Evolutionary conservation across 2,113 vertebrate genomes (phyloP), one percentile per base, ranked within the genome.

Genomic region (Orycteropus afer): DNA sequence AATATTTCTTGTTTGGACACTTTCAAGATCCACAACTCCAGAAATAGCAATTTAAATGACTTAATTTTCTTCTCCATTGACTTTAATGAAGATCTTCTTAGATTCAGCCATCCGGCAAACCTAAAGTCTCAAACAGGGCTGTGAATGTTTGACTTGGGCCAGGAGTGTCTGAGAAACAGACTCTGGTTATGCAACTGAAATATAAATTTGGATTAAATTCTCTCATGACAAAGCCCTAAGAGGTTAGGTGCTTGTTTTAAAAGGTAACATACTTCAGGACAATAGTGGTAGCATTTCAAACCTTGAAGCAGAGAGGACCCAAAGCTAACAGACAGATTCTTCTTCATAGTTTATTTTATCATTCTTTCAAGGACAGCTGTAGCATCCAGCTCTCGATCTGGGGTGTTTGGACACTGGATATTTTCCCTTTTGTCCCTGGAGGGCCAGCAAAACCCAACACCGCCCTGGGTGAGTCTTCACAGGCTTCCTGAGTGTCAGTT

Each of bases 51-150:
- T 97, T 95, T 96, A 96, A 97, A 94, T 95, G 95, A 95, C 97
- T 97, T 95, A 91, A 97, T 97, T 97, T 97, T 97, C 95, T 97
- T 97, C 95, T 97, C 92, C 93, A 97, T 92, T 97, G 97, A 97
- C 76, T 97, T 95, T 97, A 97, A 96, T 96, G 93, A 97, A 96
- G 90, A 94, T 94, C 81, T 93, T 51, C 77, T 96, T 90, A 47
- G 63, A 93, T 76, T 88, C 85, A 94, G 67, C 81, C 92, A 93
- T 90, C 92, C 23, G 0, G 82, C 63, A 94, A 96, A 90, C n/a
- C 32, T 73, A 84, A 94, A 94, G 37, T 79, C 86, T 95, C 87
- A 93, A 78, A 87, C 27, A 95, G 23, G 80, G 49, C 53, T 84
- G 67, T 1, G 6, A 96, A 61, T 93, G 82, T 89, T 89, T 94